Evolutionary conservation across 2,113 vertebrate species (phyloP).

Genomic region (human (Homo sapiens)): GRCh38 chr3:135086001-135086500

Average conservation of each 20-base stretch:
- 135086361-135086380: not conserved
- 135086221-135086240: not conserved
- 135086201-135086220: not conserved
- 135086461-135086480: not conserved
- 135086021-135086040: not conserved
- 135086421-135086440: not conserved
- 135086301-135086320: not conserved
- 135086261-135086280: not conserved
- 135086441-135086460: not conserved
- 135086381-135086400: not conserved
- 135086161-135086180: not conserved
- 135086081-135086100: not conserved
- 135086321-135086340: not conserved
- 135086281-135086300: not conserved
- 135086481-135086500: not conserved
- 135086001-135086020: not conserved
- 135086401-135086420: not conserved
- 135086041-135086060: not conserved
- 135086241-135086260: not conserved
- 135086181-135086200: not conserved
- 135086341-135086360: not conserved
- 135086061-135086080: not conserved
- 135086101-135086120: conserved; percentile 34
- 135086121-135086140: not conserved
- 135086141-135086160: not conserved